Percentiles rank a stretch among this genome's conserved stretches.
Conservation (phyloP, 2,797 vertebrate species). For the Chlorospingus flavigularis region DNA sequence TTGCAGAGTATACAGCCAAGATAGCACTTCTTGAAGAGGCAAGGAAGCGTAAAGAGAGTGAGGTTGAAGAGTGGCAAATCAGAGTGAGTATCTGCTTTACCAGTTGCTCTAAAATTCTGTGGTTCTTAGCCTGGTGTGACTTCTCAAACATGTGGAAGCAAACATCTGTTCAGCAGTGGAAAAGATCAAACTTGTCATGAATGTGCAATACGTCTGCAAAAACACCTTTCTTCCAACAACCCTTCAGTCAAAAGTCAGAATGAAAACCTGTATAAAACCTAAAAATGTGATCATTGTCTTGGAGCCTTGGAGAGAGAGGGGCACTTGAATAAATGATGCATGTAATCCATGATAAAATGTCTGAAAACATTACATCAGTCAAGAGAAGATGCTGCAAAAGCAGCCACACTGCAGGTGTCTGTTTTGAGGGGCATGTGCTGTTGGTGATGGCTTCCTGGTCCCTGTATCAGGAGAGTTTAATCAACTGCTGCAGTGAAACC, state of each 20-base stretch:
- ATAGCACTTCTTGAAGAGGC: conserved; percentile 89
- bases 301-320: not conserved
- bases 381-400: not conserved
- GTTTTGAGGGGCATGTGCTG: not conserved
- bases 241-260: not conserved
- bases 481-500: not conserved
- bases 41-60: conserved; percentile 85
- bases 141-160: not conserved
- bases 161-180: not conserved
- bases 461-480: not conserved
- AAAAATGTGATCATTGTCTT: not conserved
- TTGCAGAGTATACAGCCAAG: conserved; percentile 86
- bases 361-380: not conserved
- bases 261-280: not conserved
- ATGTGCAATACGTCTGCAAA: not conserved
- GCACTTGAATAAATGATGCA: not conserved
- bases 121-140: not conserved
- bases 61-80: conserved; percentile 87
- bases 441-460: not conserved
- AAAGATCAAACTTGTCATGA: not conserved
- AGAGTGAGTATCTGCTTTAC: conserved; percentile 76
- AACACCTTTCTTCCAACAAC: not conserved
- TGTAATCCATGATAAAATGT: not conserved
- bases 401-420: not conserved
- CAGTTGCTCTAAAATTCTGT: not conserved